A percentile compares a stretch with the other conserved stretches of the same genome.
Evolutionary conservation across 2,797 vertebrate genomes (phyloP).

Genomic region (Hyperoplus lanceolatus): DNA sequence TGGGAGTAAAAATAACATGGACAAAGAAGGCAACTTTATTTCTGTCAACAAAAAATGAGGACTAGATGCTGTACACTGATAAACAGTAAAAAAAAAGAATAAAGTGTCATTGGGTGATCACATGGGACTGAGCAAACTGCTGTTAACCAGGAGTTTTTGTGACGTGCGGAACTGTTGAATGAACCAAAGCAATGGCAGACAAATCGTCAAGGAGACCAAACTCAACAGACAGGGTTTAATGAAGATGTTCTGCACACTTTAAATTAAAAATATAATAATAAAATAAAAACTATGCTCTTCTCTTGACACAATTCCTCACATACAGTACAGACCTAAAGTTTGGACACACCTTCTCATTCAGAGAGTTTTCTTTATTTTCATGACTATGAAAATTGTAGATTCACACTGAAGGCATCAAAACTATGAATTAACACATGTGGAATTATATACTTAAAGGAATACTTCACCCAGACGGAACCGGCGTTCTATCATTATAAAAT

Average conservation of each 20-base stretch:
- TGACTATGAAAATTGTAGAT: too few relatives aligned
- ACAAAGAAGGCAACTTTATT: conserved; percentile 13
- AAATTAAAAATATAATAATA: background rate
- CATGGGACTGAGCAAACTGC: conserved; percentile 20
- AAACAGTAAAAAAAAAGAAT: background rate
- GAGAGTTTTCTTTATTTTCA: too few relatives aligned
- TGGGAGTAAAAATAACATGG: conserved; percentile 19
- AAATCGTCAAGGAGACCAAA: conserved; percentile 13
- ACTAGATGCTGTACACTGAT: conserved; percentile 17
- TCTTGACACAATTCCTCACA: too few relatives aligned
- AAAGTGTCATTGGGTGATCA: conserved; percentile 6
- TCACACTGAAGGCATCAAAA: too few relatives aligned
- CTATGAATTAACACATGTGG: too few relatives aligned
- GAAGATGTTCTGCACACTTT: background rate
- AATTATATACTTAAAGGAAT: too few relatives aligned
- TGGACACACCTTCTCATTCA: too few relatives aligned
- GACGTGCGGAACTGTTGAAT: conserved; percentile 18
- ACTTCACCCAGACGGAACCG: too few relatives aligned
- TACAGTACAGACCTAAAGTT: too few relatives aligned
- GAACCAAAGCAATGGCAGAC: conserved; percentile 22
- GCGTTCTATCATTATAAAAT: too few relatives aligned
- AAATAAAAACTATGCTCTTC: too few relatives aligned
- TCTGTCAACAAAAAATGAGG: conserved; percentile 24
- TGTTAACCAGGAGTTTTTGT: conserved; percentile 24
- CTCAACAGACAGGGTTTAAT: background rate